Conservation (phyloP, 2,797 vertebrate species). For the Argya squamiceps region DNA sequence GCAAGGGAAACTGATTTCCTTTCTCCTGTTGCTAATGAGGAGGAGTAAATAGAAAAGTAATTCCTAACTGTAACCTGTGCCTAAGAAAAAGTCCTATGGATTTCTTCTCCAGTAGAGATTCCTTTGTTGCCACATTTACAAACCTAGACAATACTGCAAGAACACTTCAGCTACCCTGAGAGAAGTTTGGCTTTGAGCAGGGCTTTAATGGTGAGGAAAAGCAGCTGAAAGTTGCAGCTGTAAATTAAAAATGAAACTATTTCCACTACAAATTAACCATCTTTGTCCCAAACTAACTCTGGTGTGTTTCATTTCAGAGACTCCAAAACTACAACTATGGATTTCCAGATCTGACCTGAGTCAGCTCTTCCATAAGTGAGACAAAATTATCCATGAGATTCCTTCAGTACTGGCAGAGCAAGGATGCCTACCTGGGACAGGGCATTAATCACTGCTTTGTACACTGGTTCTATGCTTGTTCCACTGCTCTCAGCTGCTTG, state of each 20-base stretch:
- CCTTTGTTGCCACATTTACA: background rate
- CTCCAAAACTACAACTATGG: background rate
- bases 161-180: background rate
- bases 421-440: constrained; percentile 69
- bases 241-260: background rate
- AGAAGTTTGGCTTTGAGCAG: background rate
- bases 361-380: background rate
- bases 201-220: background rate
- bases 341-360: background rate
- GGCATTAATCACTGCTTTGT: constrained; percentile 68
- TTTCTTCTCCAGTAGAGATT: background rate
- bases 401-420: background rate
- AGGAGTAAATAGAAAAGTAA: background rate
- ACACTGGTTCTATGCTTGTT: constrained; percentile 66
- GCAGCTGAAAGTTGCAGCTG: background rate
- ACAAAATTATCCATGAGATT: background rate
- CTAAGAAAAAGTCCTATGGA: background rate
- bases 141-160: background rate
- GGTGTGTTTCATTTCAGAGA: background rate
- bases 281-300: background rate
- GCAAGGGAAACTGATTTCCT: background rate
- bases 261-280: background rate
- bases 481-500: constrained; percentile 55
- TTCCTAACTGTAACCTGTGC: background rate
- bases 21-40: background rate